These are phyloP conservation scores for Tenebrio molitor DNA, from an alignment of 1,140 invertebrate genomes.

Conservation along the genomic window DNA sequence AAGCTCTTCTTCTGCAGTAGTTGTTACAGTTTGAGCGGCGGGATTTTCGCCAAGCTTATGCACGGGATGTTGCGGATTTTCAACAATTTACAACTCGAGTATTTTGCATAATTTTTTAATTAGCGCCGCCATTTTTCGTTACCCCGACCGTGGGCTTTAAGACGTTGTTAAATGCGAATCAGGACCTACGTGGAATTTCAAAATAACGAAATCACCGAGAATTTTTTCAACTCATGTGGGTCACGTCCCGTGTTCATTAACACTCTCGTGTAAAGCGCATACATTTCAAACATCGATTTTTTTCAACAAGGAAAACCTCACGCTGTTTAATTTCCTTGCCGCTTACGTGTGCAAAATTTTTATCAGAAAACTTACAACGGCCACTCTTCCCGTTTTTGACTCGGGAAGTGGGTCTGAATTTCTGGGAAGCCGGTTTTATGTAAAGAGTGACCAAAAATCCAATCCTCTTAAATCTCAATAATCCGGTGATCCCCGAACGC, in stretches of 20 bases:
- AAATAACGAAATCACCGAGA: background rate
- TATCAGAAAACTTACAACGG: constrained; percentile 1
- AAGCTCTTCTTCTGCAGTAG: constrained; percentile 24
- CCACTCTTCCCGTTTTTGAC: background rate
- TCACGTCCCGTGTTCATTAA: constrained; percentile 24
- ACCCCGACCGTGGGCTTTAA: background rate
- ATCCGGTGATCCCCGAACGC: constrained; percentile 12
- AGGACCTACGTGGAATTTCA: background rate
- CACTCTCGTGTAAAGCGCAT: constrained; percentile 22
- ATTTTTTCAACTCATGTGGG: background rate
- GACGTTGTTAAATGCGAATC: constrained; percentile 12
- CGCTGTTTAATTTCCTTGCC: constrained; percentile 15
- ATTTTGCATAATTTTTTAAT: constrained; percentile 35
- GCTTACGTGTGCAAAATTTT: constrained; percentile 16
- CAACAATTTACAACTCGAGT: constrained; percentile 1
- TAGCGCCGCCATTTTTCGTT: constrained; percentile 4
- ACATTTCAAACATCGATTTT: constrained; percentile 20
- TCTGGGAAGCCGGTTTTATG: constrained; percentile 15
- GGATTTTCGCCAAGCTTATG: constrained; percentile 17
- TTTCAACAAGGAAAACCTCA: background rate
- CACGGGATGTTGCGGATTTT: background rate
- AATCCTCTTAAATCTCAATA: constrained; percentile 36
- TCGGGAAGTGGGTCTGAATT: background rate
- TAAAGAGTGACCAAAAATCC: constrained; percentile 27
- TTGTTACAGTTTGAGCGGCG: constrained; percentile 12